phyloP scores from a whole-genome alignment of 2,888 invertebrate genomes.

The Parochlus steinenii region DNA sequence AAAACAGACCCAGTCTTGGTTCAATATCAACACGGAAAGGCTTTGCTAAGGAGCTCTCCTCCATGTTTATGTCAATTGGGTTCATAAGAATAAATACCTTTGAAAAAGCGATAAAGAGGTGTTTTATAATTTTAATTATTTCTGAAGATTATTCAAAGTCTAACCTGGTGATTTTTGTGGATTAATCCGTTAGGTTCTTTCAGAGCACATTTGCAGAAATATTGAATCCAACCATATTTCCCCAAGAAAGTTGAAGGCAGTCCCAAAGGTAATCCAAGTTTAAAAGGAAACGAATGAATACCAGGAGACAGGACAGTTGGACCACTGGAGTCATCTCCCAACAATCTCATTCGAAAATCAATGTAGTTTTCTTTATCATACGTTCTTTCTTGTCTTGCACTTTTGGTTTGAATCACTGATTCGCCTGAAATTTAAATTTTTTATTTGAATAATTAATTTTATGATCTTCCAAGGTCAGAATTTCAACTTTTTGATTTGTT shows the following conservation, averaged over 20 bases:
- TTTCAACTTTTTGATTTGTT: no score
- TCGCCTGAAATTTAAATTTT: no score
- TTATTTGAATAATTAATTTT: no score
- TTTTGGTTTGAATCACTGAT: constrained; percentile 76
- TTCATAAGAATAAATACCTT: constrained; percentile 96
- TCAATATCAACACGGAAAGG: constrained; percentile 83
- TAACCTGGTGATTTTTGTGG: constrained; percentile 92
- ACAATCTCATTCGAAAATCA: constrained; percentile 81
- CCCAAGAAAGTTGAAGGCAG: constrained; percentile 85
- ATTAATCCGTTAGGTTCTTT: constrained; percentile 71
- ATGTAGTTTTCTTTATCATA: constrained; percentile 90
- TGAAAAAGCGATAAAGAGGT: no score
- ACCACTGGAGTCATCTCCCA: constrained; percentile 62
- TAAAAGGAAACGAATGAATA: constrained; percentile 89
- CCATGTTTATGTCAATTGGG: constrained; percentile 81
- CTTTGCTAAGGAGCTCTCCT: constrained; percentile 75
- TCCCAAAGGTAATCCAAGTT: constrained; percentile 75
- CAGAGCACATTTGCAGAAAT: constrained; percentile 79
- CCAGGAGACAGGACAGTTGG: constrained; percentile 75
- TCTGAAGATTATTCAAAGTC: no score
- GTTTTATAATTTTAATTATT: no score
- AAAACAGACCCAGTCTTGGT: constrained; percentile 75
- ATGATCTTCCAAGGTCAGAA: no score
- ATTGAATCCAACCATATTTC: constrained; percentile 90
- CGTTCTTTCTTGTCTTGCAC: constrained; percentile 65